phyloP scores from a whole-genome alignment of 2,888 invertebrate species.

The Junonia oenone region DNA sequence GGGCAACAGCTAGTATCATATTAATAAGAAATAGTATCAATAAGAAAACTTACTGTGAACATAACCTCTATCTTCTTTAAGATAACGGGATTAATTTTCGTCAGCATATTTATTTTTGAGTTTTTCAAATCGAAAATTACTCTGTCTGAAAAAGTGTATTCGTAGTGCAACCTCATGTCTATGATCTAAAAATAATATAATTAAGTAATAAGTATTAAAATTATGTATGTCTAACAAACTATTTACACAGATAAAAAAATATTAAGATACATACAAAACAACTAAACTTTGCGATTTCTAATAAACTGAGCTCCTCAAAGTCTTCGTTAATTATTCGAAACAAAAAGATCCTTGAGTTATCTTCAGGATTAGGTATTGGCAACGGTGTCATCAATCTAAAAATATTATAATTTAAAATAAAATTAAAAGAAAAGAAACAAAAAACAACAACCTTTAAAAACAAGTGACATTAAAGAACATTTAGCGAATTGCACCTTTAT shows the following conservation, averaged over 20 bases:
- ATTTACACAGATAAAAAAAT: too few relatives aligned
- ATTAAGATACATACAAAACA: not conserved
- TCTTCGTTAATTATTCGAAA: not conserved
- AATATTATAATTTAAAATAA: too few relatives aligned
- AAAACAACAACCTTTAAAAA: too few relatives aligned
- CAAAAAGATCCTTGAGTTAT: not conserved
- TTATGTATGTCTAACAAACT: too few relatives aligned
- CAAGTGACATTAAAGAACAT: too few relatives aligned
- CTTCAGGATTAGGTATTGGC: not conserved
- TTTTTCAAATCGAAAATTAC: not conserved
- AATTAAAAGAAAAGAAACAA: too few relatives aligned
- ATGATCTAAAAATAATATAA: not conserved
- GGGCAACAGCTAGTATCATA: too few relatives aligned
- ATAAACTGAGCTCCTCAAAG: not conserved
- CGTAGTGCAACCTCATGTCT: not conserved
- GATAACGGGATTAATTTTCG: conserved; percentile 16
- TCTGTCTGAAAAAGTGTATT: not conserved
- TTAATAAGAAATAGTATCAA: too few relatives aligned
- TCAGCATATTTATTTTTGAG: not conserved
- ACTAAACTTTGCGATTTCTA: not conserved
- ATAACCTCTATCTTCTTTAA: conserved; percentile 18
- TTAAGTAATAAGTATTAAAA: not conserved
- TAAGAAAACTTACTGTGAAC: conserved; percentile 10
- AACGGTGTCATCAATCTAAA: not conserved
- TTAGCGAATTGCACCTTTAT: too few relatives aligned